Evolutionary conservation across 2,113 vertebrate species (phyloP).

Genomic region (Canis aureus): DNA sequence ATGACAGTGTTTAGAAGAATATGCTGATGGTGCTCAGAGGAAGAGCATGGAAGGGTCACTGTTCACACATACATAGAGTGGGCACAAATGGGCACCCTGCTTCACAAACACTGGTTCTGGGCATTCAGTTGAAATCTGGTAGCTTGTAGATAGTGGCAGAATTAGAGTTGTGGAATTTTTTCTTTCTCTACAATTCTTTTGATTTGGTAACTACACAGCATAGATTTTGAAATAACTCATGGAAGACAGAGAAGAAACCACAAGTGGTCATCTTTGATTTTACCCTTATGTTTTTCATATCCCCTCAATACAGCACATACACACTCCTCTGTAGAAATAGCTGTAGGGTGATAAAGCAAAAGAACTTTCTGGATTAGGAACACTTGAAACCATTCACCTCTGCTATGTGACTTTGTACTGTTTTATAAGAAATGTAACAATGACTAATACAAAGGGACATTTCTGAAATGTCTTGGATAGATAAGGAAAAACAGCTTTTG

Average conservation of each 20-base stretch:
- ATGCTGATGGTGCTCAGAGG: not conserved
- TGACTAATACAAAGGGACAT: not conserved
- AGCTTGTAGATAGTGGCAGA: not conserved
- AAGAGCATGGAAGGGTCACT: not conserved
- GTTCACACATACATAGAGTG: not conserved
- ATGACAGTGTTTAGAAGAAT: not conserved
- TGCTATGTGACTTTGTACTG: not conserved
- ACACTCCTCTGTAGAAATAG: not conserved
- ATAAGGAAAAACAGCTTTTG: not conserved
- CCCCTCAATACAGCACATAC: not conserved
- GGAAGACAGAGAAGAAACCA: not conserved
- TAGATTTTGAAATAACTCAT: constrained; percentile 16
- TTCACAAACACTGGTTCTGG: not conserved
- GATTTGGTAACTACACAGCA: not conserved
- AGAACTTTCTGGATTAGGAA: not conserved
- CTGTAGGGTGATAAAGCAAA: constrained; percentile 1
- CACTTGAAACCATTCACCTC: constrained; percentile 1
- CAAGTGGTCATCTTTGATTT: constrained; percentile 16
- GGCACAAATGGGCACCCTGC: not conserved
- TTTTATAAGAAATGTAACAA: not conserved
- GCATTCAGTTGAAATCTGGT: not conserved
- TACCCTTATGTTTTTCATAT: not conserved
- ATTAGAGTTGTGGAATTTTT: not conserved
- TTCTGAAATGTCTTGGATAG: not conserved
- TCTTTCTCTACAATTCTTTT: constrained; percentile 9